Evolutionary conservation across 2,888 invertebrate genomes (phyloP), one percentile per base, ranked within the genome.

Genomic region (Ctenicera cuprea): DNA sequence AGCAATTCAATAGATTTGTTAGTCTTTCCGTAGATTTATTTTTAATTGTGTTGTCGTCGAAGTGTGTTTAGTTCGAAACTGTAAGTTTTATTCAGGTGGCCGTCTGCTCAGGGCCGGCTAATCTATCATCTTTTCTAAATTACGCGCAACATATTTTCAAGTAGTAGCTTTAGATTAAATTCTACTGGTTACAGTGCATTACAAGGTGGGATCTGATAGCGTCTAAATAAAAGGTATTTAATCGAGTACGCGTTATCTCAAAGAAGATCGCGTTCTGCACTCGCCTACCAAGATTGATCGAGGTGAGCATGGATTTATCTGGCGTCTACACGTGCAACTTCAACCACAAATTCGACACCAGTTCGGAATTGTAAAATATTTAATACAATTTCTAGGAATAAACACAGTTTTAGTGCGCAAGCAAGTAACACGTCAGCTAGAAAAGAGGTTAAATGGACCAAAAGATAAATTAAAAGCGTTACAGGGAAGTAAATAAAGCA

Each of bases 211-310:
- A 80, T 78, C 78, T 73, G 79, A 79, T 79, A 75, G 74, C 75
- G 78, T 76, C 75, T 74, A 77, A 78, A 80, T 80, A 78, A 78
- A 79, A 79, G 80, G 77, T 76, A 74, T 78, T 75, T 76, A 75
- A 74, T 77, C 77, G 73, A 64, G 26, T 50, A 68, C 72, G 73
- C 75, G 79, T 78, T 79, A 76, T 65, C 71, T 45, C 41, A 57
- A 48, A 63, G 71, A 73, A 66, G 77, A 81, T 81, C 81, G 74
- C 75, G 78, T 80, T 81, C 78, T 79, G 79, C 75, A 78, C 75
- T 81, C 80, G 79, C 81, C 80, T 80, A 80, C 80, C 75, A 76
- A 80, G 80, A 81, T 80, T 81, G 80, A 81, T 81, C 78, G 78
- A 61, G 70, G 77, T 71, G 74, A 74, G 75, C 77, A 76, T 78